phyloP scores from a whole-genome alignment of 2,797 vertebrate genomes.

The Geotrypetes seraphini region DNA sequence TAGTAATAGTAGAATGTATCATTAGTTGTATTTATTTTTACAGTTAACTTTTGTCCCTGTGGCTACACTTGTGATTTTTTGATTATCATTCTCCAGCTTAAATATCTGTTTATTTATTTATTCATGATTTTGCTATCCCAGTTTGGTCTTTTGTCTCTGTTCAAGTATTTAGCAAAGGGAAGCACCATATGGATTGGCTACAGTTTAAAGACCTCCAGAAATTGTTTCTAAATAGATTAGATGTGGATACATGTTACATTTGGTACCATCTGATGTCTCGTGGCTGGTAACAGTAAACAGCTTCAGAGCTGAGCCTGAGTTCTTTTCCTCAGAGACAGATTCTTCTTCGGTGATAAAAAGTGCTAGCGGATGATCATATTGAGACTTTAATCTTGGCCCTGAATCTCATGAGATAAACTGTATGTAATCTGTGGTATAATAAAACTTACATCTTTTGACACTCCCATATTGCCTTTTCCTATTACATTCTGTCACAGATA shows the following conservation, averaged over 20 bases:
- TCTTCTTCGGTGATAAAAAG: background rate
- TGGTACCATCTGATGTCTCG: background rate
- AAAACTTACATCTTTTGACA: slow-evolving; percentile 1
- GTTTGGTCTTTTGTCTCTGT: background rate
- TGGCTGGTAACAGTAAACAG: background rate
- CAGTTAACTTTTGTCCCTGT: no score
- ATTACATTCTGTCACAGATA: background rate
- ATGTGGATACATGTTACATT: background rate
- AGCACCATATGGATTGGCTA: background rate
- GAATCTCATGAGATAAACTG: slow-evolving; percentile 1
- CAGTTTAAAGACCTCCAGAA: background rate
- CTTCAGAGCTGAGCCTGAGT: background rate
- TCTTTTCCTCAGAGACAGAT: background rate
- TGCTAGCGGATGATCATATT: background rate
- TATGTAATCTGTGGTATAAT: background rate
- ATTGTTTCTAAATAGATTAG: background rate
- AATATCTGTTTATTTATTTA: no score
- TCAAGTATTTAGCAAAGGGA: background rate
- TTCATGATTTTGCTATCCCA: background rate
- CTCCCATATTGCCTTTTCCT: background rate
- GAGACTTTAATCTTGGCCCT: background rate
- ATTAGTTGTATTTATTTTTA: no score
- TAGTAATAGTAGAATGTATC: no score
- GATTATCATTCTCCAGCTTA: no score
- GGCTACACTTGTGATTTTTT: no score